phyloP scores from a whole-genome alignment of 1,140 invertebrate genomes.

The Paraescarpia echinospica region DNA sequence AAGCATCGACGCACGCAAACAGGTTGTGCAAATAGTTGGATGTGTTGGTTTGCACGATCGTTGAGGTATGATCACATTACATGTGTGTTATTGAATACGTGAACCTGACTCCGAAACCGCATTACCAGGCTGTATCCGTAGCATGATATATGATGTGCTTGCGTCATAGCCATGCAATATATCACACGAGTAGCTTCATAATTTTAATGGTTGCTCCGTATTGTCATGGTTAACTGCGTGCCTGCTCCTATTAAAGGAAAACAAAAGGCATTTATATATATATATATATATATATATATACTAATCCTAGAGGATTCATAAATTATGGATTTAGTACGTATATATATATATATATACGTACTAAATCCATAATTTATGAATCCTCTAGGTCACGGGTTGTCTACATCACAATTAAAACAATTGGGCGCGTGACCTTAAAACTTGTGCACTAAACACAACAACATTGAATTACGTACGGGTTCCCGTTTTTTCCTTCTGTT shows the following conservation, averaged over 20 bases:
- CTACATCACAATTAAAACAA: too few relatives aligned
- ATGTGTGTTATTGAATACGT: neutral
- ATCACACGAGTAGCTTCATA: neutral
- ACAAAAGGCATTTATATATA: neutral
- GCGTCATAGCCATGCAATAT: neutral
- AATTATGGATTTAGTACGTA: too few relatives aligned
- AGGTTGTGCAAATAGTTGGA: neutral
- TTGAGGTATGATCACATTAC: neutral
- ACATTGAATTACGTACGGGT: too few relatives aligned
- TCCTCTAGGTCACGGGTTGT: too few relatives aligned
- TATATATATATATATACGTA: too few relatives aligned
- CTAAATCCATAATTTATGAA: too few relatives aligned
- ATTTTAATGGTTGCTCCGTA: neutral
- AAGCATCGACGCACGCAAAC: neutral
- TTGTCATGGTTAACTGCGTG: neutral
- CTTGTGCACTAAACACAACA: too few relatives aligned
- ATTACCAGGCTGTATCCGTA: neutral
- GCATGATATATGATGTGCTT: neutral
- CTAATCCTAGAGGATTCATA: too few relatives aligned
- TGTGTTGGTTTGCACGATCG: neutral
- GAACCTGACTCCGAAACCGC: neutral
- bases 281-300: too few relatives aligned
- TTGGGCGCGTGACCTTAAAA: too few relatives aligned
- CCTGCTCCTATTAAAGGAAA: neutral
- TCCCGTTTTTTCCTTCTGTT: too few relatives aligned